Evolutionary conservation across 2,888 invertebrate species (phyloP), one percentile per base, ranked within the genome.

Genomic region (Sycophila texana): DNA sequence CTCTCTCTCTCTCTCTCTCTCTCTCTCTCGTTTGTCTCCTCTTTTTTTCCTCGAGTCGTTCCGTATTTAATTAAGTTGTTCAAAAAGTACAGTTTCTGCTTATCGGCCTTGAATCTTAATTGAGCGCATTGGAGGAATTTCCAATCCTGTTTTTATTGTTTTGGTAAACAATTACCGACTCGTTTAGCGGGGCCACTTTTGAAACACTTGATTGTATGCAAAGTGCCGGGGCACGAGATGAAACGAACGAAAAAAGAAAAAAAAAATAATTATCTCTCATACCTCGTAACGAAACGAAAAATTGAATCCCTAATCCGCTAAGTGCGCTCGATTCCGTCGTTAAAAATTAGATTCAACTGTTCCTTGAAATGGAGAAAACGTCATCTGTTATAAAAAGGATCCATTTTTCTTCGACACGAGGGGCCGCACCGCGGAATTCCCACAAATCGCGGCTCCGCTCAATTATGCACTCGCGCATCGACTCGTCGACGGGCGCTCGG

Each of bases 31-130:
- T 20, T 70, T 57, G 30, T 71, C 47, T 58, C 18, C 30, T 65
- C 14, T 53, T 74, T 51, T 66, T 58, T 66, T 58, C 53, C 30
- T 51, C 18, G 2, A 7, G 14, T 53, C 68, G 65, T 71, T 74
- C 53, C 81, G 78, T 75, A 76, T 78, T 81, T 81, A 75, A 81
- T 81, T 79, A 81, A 81, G 75, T 65, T 76, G 73, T 81, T 78
- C 75, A 67, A 78, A 78, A 78, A 72, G 75, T 74, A 72, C 78
- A 71, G 74, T 71, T 72, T 74, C 74, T 61, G 57, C 63, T 71
- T 72, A 80, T 77, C 81, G 81, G 72, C 81, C 81, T 78, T 81
- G 76, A 77, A 78, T 76, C 78, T 74, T 78, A 80, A 78, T 77
- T 68, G 74, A 75, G 68, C 73, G 65, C 73, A 55, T 72, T 68